Conservation (phyloP, 2,797 vertebrate genomes). For the Capromys pilorides region DNA sequence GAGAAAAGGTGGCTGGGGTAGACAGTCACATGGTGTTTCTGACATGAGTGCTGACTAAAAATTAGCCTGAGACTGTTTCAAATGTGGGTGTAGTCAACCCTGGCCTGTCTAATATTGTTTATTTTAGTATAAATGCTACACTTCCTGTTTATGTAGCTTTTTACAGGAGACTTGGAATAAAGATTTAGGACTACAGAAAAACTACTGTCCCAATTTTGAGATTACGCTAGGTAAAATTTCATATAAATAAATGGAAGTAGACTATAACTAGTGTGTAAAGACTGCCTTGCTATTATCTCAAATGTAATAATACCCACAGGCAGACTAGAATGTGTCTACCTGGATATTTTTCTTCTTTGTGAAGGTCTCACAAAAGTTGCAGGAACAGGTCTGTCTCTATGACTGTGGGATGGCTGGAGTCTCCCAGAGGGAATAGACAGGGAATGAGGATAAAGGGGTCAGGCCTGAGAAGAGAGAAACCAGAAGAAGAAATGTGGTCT, state of each 20-base stretch:
- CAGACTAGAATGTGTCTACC: neutral
- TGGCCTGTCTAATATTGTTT: neutral
- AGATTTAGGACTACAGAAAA: constrained; percentile 11
- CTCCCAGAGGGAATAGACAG: constrained; percentile 10
- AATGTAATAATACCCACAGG: constrained; percentile 5
- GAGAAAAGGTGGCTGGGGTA: neutral
- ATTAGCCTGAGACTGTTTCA: neutral
- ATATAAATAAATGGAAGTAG: neutral
- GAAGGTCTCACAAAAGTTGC: neutral
- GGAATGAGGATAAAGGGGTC: neutral
- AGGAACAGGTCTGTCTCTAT: neutral
- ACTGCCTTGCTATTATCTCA: constrained; percentile 5
- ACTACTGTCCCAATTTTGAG: constrained; percentile 32
- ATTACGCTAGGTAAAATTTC: constrained; percentile 6
- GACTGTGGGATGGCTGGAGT: neutral
- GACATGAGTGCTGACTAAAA: constrained; percentile 5
- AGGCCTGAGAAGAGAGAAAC: neutral
- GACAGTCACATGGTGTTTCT: neutral
- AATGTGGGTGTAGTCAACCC: neutral
- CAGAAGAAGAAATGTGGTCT: neutral
- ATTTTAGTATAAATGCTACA: constrained; percentile 28
- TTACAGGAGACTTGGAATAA: neutral
- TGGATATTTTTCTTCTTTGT: constrained; percentile 24
- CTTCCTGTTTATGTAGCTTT: constrained; percentile 58
- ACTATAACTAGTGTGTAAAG: neutral